Base-by-base conservation (phyloP, 2,113 vertebrate genomes). In the Tachysurus fulvidraco region DNA sequence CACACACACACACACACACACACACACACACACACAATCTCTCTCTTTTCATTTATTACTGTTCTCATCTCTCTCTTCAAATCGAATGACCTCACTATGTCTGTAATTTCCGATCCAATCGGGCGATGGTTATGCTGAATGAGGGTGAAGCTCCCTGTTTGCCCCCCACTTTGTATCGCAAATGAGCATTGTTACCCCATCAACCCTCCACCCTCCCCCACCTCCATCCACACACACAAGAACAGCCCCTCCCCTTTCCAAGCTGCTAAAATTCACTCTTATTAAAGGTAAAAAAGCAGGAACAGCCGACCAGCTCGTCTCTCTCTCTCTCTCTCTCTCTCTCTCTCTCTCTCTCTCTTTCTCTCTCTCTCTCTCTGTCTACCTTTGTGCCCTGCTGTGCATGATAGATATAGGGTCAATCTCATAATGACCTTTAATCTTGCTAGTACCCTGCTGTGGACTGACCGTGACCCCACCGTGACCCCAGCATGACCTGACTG, bases 1-100 rank as follows among this genome's bases (percentile, higher is more conserved):
- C 74, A 54, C 46, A 54, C 50, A 77, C 46, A 54, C n/a, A n/a
- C 74, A 16, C 74, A n/a, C 74, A 77, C 74, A 69, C 65, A 69
- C 74, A 78, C 50, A 54, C 76, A 54, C n/a, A 55, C 52, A 19
- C 76, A 55, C 76, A 28, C 50, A 28, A 46, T 11, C 21, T 30
- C 65, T 69, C 59, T 80, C 25, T 65, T 73, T 69, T 85, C 28
- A 80, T 86, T 85, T 85, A 79, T 65, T 80, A 81, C 14, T 76
- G 36, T 78, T 78, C 82, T 84, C 83, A 41, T 88, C 67, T 67
- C 69, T 71, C 19, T 14, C 83, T 90, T 79, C 78, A 82, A 84
- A 90, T 87, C 36, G 64, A 89, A 86, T 89, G 88, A 87, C 86
- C 81, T 90, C 83, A 87, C 86, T 57, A 55, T 41, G 73, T 28